A percentile compares a stretch with the other conserved stretches of the same genome.
These are phyloP conservation scores for Tetragonisca angustula DNA, from an alignment of 2,888 invertebrate species.

Conservation along the genomic window DNA sequence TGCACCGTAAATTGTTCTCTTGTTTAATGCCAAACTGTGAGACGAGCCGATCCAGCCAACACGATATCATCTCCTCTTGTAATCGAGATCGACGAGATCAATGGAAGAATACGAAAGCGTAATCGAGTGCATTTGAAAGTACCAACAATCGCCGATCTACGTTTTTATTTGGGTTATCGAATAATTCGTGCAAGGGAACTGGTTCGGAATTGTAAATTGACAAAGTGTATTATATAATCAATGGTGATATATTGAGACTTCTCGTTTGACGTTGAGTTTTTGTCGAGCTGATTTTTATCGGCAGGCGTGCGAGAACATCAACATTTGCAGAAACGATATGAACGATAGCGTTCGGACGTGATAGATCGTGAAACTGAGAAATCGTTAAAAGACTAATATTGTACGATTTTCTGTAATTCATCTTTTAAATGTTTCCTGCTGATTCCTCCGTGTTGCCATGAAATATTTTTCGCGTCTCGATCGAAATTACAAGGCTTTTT, in stretches of 20 bases:
- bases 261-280: slow-evolving; percentile 47
- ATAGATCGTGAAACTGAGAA: slow-evolving; percentile 37
- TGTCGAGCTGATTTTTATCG: slow-evolving; percentile 31
- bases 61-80: slow-evolving; percentile 34
- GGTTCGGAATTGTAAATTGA: slow-evolving; percentile 50
- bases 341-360: slow-evolving; percentile 40
- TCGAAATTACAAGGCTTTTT: slow-evolving; percentile 38
- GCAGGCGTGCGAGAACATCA: slow-evolving; percentile 25
- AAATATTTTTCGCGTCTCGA: slow-evolving; percentile 43
- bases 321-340: slow-evolving; percentile 36
- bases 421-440: slow-evolving; percentile 54
- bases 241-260: slow-evolving; percentile 44
- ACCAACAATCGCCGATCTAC: slow-evolving; percentile 50
- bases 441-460: slow-evolving; percentile 57
- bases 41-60: slow-evolving; percentile 64
- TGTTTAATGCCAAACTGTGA: slow-evolving; percentile 67
- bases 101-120: slow-evolving; percentile 36
- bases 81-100: slow-evolving; percentile 42
- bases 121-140: slow-evolving; percentile 53
- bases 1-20: slow-evolving; percentile 69
- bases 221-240: slow-evolving; percentile 44
- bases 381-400: slow-evolving; percentile 42
- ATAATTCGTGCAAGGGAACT: slow-evolving; percentile 29
- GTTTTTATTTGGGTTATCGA: slow-evolving; percentile 45
- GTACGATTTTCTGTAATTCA: slow-evolving; percentile 51